Base-by-base conservation (phyloP, 2,113 vertebrate genomes). In the Puma concolor region DNA sequence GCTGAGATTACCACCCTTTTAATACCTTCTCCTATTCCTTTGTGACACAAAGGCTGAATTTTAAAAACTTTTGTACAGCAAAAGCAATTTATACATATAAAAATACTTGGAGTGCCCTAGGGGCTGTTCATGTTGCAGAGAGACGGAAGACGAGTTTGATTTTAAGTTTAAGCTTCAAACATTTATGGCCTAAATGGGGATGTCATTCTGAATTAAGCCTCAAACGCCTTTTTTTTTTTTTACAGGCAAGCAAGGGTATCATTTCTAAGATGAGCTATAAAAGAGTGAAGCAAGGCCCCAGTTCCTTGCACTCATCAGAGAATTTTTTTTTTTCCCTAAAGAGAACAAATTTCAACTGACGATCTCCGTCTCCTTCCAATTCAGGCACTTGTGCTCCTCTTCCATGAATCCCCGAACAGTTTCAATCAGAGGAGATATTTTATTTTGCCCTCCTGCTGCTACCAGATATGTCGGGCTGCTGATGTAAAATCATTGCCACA, bases 161-260 rank as follows among this genome's bases (percentile, higher is more conserved):
- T 97, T 97, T 91, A 95, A 96, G 88, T 91, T 95, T 97, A 96
- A 97, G 38, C 96, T 97, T 93, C 93, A 97, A 97, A 92, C 85
- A 66, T 89, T 94, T 98, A 96, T 93, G 94, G n/a, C 38, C 52
- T 96, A 97, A 97, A 96, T 94, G 80, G 63, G 66, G 52, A 93
- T 96, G 90, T 76, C 95, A 92, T 93, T 97, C 82, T 98, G 94
- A 96, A 96, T 96, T 88, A 98, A 97, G 94, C 57, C 92, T 97
- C 64, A 91, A 92, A 94, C 0, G 0, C 29, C 54, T 72, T 91
- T 82, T 88, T 79, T 27, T 93, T 92, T 94, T 60, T 67, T 94
- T 54, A 95, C 57, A 91, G 48, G 21, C 27, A 64, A 95, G 88
- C 86, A 96, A 97, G 64, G 33, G 36, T 93, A 80, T 96, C 72